Base-by-base conservation (phyloP, 1,140 invertebrate species). In the Pseudoatta argentina region DNA sequence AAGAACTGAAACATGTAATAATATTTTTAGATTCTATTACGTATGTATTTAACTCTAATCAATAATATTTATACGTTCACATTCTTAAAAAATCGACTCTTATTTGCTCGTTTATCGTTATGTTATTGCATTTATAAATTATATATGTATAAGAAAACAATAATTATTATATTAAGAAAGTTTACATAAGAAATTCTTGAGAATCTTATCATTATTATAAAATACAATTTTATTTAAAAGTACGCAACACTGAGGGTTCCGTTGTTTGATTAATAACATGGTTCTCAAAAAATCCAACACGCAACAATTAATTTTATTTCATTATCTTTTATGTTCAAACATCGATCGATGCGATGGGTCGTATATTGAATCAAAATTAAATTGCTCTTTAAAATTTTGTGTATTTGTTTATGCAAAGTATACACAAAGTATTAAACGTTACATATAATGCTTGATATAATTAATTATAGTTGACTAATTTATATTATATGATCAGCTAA, bases 261-360 rank as follows among this genome's bases (percentile, higher is more conserved):
- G 5, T 10, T 6, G 18, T n/a, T 51, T n/a, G 16, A 64, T 78
- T 66, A 21, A 66, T 59, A 24, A 30, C 6, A 18, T 8, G 30
- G 10, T 48, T 81, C 39, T 44, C 39, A 0, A 30, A 30, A 30
- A 12, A 24, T 55, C 1, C 14, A 69, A 4, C 30, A 69, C 18
- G 64, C 27, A 71, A 55, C 2, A 71, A 69, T 18, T 12, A 18
- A 78, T 4, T 39, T 66, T 44, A 18, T 81, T 81, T 69, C 48
- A 34, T 79, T 30, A 79, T 64, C 14, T 51, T 21, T 63, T 6
- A 4, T 77, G 24, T 27, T 2, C 2, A 44, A 53, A 27, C 16
- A 27, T 77, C 3, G 14, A 30, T 30, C 30, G 4, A 30, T 30
- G 4, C 4, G 30, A 61, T 75, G 18, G 6, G 59, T 24, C 21